Conservation (phyloP, 2,888 invertebrate genomes). For the Tetragonula carbonaria region DNA sequence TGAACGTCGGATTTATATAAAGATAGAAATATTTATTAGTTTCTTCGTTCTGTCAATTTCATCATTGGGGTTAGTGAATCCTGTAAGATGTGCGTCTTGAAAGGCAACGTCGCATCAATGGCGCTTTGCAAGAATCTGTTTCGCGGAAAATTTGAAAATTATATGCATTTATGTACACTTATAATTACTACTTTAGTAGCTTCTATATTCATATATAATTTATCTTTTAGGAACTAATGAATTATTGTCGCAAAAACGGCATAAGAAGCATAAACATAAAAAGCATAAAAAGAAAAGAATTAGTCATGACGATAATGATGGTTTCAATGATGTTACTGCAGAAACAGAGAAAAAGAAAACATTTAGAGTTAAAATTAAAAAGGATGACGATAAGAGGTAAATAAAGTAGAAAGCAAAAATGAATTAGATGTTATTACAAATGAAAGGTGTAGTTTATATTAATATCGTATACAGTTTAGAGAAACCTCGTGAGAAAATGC, state of each 20-base stretch:
- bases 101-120: conserved; percentile 14
- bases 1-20: conserved; percentile 20
- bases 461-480: conserved; percentile 63
- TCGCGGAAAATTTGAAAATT: conserved; percentile 29
- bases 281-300: conserved; percentile 86
- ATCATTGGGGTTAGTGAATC: conserved; percentile 33
- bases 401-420: conserved; percentile 7
- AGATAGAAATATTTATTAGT: conserved; percentile 18
- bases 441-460: background rate
- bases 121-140: conserved; percentile 11
- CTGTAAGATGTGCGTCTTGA: background rate
- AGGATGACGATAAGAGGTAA: conserved; percentile 83
- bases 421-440: background rate
- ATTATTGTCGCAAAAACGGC: conserved; percentile 85
- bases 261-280: conserved; percentile 88
- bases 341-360: conserved; percentile 84
- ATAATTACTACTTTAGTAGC: background rate
- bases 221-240: conserved; percentile 62
- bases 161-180: background rate
- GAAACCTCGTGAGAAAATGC: conserved; percentile 72
- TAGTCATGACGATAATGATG: conserved; percentile 85
- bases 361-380: conserved; percentile 85
- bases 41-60: conserved; percentile 20
- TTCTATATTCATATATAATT: background rate
- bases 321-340: conserved; percentile 85